Evolutionary conservation across 2,797 vertebrate species (phyloP).

Genomic region (Manis javanica): DNA sequence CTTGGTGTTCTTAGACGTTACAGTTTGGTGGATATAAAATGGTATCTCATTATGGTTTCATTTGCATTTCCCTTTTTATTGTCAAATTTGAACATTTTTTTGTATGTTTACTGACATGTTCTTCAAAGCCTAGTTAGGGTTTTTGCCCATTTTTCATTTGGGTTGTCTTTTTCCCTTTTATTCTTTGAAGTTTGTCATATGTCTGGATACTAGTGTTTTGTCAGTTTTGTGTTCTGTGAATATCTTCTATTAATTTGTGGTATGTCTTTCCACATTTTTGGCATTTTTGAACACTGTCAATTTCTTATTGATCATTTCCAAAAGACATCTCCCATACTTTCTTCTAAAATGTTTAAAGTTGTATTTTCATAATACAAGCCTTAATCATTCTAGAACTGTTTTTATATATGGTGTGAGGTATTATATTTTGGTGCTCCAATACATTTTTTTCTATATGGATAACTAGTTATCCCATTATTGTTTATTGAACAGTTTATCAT

Average conservation of each 20-base stretch:
- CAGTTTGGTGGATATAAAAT: neutral
- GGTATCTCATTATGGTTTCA: neutral
- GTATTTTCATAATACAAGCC: neutral
- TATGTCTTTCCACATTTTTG: neutral
- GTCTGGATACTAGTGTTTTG: neutral
- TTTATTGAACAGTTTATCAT: too few relatives aligned
- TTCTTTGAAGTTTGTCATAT: neutral
- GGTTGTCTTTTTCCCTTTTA: neutral
- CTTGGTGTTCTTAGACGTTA: neutral
- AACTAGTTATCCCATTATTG: too few relatives aligned
- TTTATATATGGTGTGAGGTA: neutral
- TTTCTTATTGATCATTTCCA: neutral
- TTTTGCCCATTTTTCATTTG: neutral
- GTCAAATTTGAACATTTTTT: neutral
- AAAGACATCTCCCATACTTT: neutral
- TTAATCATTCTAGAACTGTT: neutral
- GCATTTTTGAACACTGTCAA: neutral
- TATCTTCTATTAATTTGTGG: neutral
- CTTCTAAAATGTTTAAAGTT: conserved; percentile 9
- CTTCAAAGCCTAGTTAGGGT: neutral
- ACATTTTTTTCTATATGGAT: neutral
- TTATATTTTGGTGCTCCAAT: too few relatives aligned
- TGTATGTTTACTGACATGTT: neutral
- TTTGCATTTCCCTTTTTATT: neutral
- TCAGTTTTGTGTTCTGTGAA: neutral